phyloP scores from a whole-genome alignment of 2,888 invertebrate genomes.

The Chaitophorus viminalis region DNA sequence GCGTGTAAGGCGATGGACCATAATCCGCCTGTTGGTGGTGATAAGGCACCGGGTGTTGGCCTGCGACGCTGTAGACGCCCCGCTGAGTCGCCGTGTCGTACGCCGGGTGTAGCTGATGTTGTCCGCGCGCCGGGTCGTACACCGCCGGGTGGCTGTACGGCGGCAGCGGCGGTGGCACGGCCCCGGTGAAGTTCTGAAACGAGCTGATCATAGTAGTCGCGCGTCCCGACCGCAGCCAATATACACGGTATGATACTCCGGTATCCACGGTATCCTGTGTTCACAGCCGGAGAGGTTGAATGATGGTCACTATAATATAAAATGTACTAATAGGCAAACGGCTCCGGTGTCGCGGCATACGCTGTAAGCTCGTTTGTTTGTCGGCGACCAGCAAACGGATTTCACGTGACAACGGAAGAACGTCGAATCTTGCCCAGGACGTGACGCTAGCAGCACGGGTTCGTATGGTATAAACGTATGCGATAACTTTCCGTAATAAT shows the following conservation, averaged over 20 bases:
- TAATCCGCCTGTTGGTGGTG: conserved; percentile 26
- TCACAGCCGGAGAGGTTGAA: no score
- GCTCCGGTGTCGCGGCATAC: no score
- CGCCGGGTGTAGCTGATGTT: conserved; percentile 15
- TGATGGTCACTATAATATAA: no score
- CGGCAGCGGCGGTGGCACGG: background rate
- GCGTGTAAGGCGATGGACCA: background rate
- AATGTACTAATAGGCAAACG: no score
- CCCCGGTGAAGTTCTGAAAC: conserved; percentile 37
- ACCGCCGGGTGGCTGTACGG: background rate
- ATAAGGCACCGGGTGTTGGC: conserved; percentile 35
- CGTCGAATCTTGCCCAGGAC: background rate
- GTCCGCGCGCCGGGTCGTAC: background rate
- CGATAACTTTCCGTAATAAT: no score
- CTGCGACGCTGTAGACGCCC: background rate
- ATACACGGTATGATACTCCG: no score
- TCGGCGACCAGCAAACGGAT: background rate
- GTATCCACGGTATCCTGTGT: no score
- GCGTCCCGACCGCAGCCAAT: background rate
- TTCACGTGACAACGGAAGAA: background rate
- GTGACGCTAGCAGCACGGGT: background rate
- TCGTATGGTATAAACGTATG: no score
- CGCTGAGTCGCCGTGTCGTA: background rate
- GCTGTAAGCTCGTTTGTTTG: no score
- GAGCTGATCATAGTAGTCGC: conserved; percentile 18